phyloP scores from a whole-genome alignment of 2,888 invertebrate species.

The Tridacna crocea region DNA sequence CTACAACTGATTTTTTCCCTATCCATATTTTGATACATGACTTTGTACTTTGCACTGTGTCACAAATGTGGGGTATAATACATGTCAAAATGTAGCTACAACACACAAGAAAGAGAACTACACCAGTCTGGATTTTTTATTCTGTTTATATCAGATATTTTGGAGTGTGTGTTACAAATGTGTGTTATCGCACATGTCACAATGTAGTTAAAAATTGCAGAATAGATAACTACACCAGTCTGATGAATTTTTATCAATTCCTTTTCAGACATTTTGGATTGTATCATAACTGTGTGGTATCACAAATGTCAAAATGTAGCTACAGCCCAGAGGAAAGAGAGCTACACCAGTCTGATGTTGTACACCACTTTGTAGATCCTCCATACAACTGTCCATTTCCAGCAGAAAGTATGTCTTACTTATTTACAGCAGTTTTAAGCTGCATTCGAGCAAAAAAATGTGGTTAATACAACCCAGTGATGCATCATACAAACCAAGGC shows the following conservation, averaged over 20 bases:
- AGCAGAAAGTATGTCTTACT: background rate
- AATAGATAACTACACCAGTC: background rate
- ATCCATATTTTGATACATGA: no score
- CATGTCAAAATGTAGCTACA: background rate
- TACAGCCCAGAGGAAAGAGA: constrained; percentile 42
- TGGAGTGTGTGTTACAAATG: no score
- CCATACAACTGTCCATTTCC: constrained; percentile 56
- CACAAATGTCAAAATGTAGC: constrained; percentile 38
- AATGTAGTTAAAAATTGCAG: background rate
- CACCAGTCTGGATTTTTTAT: background rate
- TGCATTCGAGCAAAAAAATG: background rate
- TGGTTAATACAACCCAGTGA: no score
- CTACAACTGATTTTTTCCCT: no score
- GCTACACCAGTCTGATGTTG: constrained; percentile 58
- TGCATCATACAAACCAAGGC: no score
- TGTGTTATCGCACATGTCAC: background rate
- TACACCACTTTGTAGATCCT: constrained; percentile 40
- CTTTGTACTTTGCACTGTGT: background rate
- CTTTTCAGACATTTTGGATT: constrained; percentile 54
- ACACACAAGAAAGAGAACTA: background rate
- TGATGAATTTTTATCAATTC: no score
- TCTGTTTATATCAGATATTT: no score
- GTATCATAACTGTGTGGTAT: constrained; percentile 49
- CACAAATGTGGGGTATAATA: background rate
- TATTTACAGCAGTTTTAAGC: no score